These are phyloP conservation scores for Tenodera sinensis DNA, from an alignment of 2,888 invertebrate species.

Conservation along the genomic window DNA sequence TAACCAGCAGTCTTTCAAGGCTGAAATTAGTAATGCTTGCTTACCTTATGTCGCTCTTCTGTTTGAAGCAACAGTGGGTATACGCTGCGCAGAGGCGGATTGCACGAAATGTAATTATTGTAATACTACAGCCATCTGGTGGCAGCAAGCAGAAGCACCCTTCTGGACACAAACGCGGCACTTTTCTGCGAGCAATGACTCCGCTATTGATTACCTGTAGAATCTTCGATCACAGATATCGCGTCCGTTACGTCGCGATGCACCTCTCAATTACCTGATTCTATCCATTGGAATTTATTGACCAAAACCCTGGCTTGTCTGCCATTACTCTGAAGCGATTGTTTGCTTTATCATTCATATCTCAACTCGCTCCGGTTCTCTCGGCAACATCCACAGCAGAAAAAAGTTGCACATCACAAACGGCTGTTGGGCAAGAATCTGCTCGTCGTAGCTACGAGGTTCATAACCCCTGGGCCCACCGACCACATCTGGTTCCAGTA, in stretches of 20 bases:
- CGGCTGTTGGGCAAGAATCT: no score
- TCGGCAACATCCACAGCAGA: neutral
- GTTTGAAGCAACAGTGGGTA: neutral
- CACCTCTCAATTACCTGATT: neutral
- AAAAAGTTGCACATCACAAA: neutral
- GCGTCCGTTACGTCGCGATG: neutral
- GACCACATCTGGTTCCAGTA: no score
- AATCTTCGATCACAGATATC: neutral
- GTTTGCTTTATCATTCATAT: neutral
- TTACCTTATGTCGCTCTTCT: neutral
- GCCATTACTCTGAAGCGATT: neutral
- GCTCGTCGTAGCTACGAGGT: no score
- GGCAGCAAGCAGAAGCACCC: neutral
- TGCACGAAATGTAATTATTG: slow-evolving; percentile 9
- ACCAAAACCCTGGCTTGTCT: neutral
- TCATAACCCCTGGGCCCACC: no score
- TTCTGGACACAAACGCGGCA: neutral
- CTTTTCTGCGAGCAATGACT: neutral
- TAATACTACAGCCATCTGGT: neutral
- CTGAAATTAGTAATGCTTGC: no score
- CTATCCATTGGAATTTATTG: neutral
- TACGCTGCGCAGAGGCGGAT: neutral
- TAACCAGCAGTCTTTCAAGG: no score
- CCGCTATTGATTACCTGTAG: neutral
- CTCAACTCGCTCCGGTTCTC: neutral